Conservation (phyloP, 2,113 vertebrate species). For the Andinoacara biseriatus region DNA sequence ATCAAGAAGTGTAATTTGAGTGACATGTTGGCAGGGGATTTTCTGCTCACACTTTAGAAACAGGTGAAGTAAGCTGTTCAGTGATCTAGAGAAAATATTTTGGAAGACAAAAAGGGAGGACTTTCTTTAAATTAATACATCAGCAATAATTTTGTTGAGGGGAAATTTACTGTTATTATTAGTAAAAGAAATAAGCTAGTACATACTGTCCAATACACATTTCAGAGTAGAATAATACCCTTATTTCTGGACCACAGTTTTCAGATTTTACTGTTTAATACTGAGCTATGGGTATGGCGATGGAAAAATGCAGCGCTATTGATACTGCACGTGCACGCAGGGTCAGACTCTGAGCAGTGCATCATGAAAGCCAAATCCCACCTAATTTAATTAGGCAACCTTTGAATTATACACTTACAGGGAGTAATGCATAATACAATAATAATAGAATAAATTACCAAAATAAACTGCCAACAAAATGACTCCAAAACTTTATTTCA, state of each 20-base stretch:
- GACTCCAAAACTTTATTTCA: too few relatives aligned
- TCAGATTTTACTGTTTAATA: neutral
- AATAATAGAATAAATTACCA: neutral
- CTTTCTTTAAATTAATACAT: neutral
- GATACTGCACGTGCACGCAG: neutral
- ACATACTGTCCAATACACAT: neutral
- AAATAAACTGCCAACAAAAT: too few relatives aligned
- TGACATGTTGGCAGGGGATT: conserved; percentile 21
- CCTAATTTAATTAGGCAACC: neutral
- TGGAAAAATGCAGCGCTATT: neutral
- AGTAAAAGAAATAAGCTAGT: neutral
- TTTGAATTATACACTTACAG: neutral
- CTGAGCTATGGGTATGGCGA: neutral
- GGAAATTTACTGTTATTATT: neutral
- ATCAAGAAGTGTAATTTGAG: conserved; percentile 40
- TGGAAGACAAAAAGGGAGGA: neutral
- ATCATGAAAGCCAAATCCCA: conserved; percentile 4
- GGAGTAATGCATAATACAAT: conserved; percentile 2
- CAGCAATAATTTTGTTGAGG: neutral
- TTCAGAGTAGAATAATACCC: neutral
- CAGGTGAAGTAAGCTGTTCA: neutral
- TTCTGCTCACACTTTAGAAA: conserved; percentile 21
- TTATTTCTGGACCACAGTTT: neutral
- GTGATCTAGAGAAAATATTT: neutral
- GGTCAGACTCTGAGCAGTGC: neutral